Conservation (phyloP, 2,113 vertebrate genomes). For the Leptodactylus fuscus region DNA sequence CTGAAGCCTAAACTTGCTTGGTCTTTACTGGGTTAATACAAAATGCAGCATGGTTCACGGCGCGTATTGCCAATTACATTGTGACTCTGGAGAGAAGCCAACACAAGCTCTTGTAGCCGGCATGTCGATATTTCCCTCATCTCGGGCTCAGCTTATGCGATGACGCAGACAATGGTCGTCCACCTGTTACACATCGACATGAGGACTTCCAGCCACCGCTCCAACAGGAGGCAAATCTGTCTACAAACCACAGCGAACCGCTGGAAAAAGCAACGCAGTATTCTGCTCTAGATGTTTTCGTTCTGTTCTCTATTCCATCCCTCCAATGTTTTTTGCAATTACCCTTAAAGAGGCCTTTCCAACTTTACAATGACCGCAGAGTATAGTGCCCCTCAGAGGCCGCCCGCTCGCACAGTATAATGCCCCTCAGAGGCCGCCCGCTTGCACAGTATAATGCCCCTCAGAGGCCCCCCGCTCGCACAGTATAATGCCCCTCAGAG, state of each 20-base stretch:
- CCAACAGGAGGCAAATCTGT: not conserved
- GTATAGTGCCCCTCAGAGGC: too few species aligned
- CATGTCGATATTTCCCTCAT: constrained; percentile 5
- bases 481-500: too few species aligned
- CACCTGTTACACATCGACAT: constrained; percentile 1
- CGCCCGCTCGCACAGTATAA: too few species aligned
- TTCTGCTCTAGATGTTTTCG: too few species aligned
- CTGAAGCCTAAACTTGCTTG: not conserved
- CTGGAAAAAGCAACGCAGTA: too few species aligned
- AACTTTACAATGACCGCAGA: too few species aligned
- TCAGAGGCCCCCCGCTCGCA: too few species aligned
- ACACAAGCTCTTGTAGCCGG: not conserved
- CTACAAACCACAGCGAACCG: too few species aligned
- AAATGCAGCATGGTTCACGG: not conserved
- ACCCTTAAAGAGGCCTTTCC: not conserved
- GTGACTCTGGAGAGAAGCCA: not conserved
- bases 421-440: too few species aligned
- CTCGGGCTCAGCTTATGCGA: not conserved
- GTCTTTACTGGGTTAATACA: not conserved
- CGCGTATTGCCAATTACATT: not conserved
- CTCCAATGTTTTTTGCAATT: not conserved
- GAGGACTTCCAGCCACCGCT: not conserved
- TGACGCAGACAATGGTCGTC: constrained; percentile 26
- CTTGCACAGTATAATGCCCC: too few species aligned
- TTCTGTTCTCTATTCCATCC: not conserved